Conservation (phyloP, 1,140 invertebrate genomes). For the Palaemon carinicauda region DNA sequence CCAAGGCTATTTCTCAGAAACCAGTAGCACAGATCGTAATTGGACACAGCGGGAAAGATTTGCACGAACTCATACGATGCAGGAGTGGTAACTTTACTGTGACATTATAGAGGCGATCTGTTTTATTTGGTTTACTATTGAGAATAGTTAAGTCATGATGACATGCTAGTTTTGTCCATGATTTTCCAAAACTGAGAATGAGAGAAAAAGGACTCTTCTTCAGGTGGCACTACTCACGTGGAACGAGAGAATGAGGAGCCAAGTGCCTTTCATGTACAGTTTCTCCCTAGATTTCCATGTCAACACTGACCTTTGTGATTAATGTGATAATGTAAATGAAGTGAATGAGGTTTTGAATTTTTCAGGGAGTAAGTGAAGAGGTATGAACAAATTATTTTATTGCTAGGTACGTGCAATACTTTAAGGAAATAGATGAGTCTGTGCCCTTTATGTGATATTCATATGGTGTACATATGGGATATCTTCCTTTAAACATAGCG, state of each 20-base stretch:
- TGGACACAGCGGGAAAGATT: no score
- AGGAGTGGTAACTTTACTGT: no score
- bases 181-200: not conserved
- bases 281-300: not conserved
- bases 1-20: no score
- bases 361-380: not conserved
- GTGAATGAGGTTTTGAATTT: not conserved
- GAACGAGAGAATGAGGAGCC: not conserved
- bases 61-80: no score
- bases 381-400: not conserved
- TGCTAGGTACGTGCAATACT: not conserved
- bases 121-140: no score
- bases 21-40: no score
- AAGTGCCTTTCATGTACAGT: slow-evolving; percentile 6
- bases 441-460: not conserved
- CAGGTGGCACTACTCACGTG: not conserved
- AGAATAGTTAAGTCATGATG: no score
- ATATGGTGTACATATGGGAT: not conserved
- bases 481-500: no score
- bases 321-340: not conserved
- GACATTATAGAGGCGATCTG: no score
- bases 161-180: not conserved
- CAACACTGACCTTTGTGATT: not conserved
- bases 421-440: not conserved
- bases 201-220: not conserved